Evolutionary conservation across 2,113 vertebrate genomes (phyloP), one percentile per base, ranked within the genome.

Genomic region (Tachysurus vachellii): DNA sequence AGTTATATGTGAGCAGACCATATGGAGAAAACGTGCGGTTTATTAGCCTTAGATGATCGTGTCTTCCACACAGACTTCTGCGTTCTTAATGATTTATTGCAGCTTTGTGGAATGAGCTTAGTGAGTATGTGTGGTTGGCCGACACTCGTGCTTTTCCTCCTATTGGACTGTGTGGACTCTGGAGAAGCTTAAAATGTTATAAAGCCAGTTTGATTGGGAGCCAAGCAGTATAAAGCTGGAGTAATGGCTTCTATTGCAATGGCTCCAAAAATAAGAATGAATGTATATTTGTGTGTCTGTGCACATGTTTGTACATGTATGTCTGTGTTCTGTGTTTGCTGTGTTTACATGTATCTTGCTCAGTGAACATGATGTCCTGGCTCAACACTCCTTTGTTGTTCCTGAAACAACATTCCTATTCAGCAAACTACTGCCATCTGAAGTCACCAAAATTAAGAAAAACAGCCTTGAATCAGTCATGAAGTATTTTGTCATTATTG

Each of bases 51-150:
- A 94, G 92, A 95, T 95, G 95, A 93, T 95, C 93, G 94, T 94
- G 95, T 96, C 95, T 93, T 95, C 95, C 95, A 94, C 93, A 91
- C 87, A 59, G 94, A 94, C 94, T 94, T 95, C 92, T 93, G 94
- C 92, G 93, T 94, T 96, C 94, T 93, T 95, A 93, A 94, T 96
- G 96, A 97, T 97, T 97, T 97, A 97, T 96, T 95, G 95, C 86
- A 90, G 94, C 95, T 90, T 94, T 92, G 94, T 89, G 92, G 95
- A 96, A 94, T 96, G 96, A 96, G 95, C 91, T 95, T 95, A 95
- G 95, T 92, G 91, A 94, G 91, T 95, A 94, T 94, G 91, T 95
- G 94, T 91, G 92, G 92, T 94, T 94, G 95, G 93, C 68, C 91
- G 93, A 95, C 94, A 92, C 93, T 92, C 94, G 87, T 91, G 90